Percentiles rank a stretch among this genome's conserved stretches.
phyloP scores from a whole-genome alignment of 2,113 vertebrate genomes.

The Collichthys lucidus region DNA sequence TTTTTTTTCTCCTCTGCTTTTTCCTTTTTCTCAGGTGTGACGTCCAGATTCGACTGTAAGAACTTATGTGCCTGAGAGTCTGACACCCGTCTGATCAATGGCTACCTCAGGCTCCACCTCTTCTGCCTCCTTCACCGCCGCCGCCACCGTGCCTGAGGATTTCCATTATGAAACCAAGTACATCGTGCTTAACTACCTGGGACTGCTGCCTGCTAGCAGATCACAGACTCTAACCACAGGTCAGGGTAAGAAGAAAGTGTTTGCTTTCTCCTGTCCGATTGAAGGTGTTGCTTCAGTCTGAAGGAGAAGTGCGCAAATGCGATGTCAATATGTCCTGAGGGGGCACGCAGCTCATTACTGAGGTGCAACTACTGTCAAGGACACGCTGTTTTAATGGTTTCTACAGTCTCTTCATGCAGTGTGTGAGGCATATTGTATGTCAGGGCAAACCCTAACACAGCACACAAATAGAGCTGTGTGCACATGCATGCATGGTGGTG shows the following conservation, averaged over 20 bases:
- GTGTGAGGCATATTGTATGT: not conserved
- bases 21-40: conserved; percentile 50
- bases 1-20: conserved; percentile 8
- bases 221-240: conserved; percentile 60
- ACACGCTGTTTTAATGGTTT: not conserved
- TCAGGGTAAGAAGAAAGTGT: conserved; percentile 63
- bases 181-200: conserved; percentile 93
- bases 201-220: conserved; percentile 83
- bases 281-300: not conserved
- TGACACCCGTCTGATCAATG: conserved; percentile 76
- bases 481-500: not conserved
- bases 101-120: conserved; percentile 75
- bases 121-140: conserved; percentile 50
- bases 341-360: not conserved
- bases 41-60: conserved; percentile 60
- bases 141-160: conserved; percentile 87
- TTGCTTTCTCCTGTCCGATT: not conserved
- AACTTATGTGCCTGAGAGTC: conserved; percentile 75
- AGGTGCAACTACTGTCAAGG: not conserved
- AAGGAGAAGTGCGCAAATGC: not conserved
- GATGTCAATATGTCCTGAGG: not conserved
- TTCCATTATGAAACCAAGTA: conserved; percentile 96
- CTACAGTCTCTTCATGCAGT: not conserved
- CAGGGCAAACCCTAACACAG: not conserved
- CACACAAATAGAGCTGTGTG: conserved; percentile 31